Evolutionary conservation across 2,113 vertebrate species (phyloP).

Genomic region (Prunella himalayana): DNA sequence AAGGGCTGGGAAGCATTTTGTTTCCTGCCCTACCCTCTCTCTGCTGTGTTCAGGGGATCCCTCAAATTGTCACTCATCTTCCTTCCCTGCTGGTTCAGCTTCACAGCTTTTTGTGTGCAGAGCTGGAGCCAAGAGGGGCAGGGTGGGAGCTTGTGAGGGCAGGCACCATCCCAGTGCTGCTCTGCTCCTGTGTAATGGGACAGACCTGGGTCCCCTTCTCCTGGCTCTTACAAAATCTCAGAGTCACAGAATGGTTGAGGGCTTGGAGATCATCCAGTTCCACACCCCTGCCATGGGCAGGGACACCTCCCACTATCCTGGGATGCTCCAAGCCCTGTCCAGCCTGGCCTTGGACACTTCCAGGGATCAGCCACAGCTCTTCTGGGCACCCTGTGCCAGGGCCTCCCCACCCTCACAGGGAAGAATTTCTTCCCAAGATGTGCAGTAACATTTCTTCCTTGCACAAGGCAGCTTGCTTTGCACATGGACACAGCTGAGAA

Average conservation of each 20-base stretch:
- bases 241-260: not conserved
- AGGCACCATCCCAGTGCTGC: not conserved
- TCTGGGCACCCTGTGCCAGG: not conserved
- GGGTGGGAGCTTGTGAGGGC: not conserved
- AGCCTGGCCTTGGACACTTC: not conserved
- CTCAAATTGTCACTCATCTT: not conserved
- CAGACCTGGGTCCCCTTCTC: not conserved
- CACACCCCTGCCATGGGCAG: not conserved
- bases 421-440: not conserved
- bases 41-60: not conserved
- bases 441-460: not conserved
- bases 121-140: not conserved
- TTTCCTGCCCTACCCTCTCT: conserved; percentile 18
- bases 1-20: not conserved
- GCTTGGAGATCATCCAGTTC: too few species aligned
- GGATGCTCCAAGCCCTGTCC: rapidly evolving
- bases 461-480: not conserved
- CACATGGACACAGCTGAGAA: not conserved
- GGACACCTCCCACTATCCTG: not conserved
- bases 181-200: not conserved
- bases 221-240: not conserved
- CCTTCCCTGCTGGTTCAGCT: not conserved
- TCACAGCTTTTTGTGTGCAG: not conserved
- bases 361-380: not conserved
- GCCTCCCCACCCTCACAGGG: not conserved